Conservation (phyloP, 2,888 invertebrate species). For the Linyphia triangularis region DNA sequence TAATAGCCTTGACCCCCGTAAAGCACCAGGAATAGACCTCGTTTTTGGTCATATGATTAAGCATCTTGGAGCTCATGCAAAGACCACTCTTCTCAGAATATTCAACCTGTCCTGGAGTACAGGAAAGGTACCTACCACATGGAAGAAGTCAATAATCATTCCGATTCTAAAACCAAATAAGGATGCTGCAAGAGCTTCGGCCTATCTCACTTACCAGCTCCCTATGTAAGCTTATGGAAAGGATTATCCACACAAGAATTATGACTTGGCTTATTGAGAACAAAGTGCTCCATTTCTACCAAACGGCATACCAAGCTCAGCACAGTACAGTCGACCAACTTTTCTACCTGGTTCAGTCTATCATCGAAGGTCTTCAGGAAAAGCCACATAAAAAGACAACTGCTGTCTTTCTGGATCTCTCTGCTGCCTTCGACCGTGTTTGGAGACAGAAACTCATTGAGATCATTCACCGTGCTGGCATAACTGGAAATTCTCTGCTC, state of each 20-base stretch:
- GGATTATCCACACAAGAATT: background rate
- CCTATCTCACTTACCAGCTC: background rate
- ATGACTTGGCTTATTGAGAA: background rate
- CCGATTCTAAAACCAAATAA: constrained; percentile 1
- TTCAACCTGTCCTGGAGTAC: background rate
- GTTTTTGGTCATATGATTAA: background rate
- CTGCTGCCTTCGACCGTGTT: constrained; percentile 11
- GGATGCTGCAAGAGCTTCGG: background rate
- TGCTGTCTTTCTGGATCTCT: too few species aligned
- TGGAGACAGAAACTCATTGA: constrained; percentile 20
- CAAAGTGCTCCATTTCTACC: background rate
- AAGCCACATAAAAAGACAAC: too few species aligned
- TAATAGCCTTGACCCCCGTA: too few species aligned
- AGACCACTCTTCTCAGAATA: background rate
- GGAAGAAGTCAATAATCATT: constrained; percentile 15
- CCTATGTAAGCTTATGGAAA: constrained; percentile 11
- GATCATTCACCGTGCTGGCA: background rate
- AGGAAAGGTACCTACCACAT: background rate
- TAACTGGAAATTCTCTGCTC: background rate
- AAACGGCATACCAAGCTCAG: background rate
- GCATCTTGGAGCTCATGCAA: background rate
- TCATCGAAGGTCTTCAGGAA: background rate
- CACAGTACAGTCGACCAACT: background rate
- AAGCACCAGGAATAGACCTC: background rate
- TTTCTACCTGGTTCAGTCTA: constrained; percentile 23